These are phyloP conservation scores for Rousettus madagascariensis DNA, from an alignment of 2,797 vertebrate genomes.

Conservation along the genomic window DNA sequence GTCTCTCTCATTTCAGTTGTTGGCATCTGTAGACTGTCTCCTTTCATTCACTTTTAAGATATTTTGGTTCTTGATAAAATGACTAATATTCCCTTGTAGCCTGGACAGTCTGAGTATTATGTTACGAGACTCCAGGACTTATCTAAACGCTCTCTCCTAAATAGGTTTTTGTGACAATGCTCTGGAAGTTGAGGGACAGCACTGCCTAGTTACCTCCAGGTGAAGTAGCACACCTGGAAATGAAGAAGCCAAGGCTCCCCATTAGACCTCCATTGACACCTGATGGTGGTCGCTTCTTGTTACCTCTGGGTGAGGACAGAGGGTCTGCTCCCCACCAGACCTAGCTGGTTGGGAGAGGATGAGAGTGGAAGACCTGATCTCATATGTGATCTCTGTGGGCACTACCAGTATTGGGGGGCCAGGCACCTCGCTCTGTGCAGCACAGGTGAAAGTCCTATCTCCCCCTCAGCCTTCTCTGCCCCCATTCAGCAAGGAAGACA, in stretches of 20 bases:
- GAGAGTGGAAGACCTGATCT: not conserved
- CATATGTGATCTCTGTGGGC: fast-evolving
- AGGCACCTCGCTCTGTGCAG: not conserved
- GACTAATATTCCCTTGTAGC: not conserved
- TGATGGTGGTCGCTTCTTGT: fast-evolving
- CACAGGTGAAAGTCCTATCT: not conserved
- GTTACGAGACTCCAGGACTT: no score
- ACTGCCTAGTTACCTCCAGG: not conserved
- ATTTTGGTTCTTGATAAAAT: not conserved
- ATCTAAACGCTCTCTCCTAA: not conserved
- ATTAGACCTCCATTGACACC: not conserved
- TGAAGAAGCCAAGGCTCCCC: not conserved
- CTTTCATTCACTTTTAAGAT: not conserved
- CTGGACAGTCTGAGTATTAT: not conserved
- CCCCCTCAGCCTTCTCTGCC: not conserved
- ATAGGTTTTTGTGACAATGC: not conserved
- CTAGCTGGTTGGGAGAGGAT: no score
- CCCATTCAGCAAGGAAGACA: not conserved
- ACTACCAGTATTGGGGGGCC: not conserved
- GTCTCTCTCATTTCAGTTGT: not conserved
- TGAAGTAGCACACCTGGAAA: not conserved
- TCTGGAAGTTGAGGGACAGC: not conserved
- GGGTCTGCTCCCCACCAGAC: fast-evolving
- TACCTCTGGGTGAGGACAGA: not conserved
- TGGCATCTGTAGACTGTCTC: not conserved